Evolutionary conservation across 2,888 invertebrate genomes (phyloP), one percentile per base, ranked within the genome.

Genomic region (Drosophila longiperda): DNA sequence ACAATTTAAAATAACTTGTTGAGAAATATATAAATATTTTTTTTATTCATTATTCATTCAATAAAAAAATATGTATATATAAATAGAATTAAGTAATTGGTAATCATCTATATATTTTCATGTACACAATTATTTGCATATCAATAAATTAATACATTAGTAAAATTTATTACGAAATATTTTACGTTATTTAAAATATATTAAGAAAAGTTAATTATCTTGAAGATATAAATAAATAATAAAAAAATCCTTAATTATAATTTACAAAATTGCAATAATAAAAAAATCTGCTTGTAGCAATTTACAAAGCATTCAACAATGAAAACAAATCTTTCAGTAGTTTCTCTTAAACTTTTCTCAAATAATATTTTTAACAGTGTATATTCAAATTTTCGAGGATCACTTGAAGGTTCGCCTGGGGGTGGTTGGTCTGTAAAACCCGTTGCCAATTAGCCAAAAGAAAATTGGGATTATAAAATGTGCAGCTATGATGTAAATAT

Each of bases 381-480:
- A 3, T 8, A 17, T 15, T 26, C 23, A 5, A 1, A 17, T 4
- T 34, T 17, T 15, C 20, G 53, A 53, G 20, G 5, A 20, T 54
- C 20, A 9, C 17, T 23, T 26, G 17, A 26, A 11, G 9, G 33
- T 23, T 38, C 36, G n/a, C 11, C 40, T 36, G 34, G 20, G 58
- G 54, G 74, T 73, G 68, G 59, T 40, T 62, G 65, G 73, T 52
- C 23, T 29, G 20, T 9, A 40, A 45, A 55, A 55, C 55, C 45
- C 45, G 62, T 20, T 57, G 59, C 36, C 48, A 29, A 54, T 53
- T 38, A 33, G 32, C 15, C 38, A 45, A 49, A 55, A 48, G 42
- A 20, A 75, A 77, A 75, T 66, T 58, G 75, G 60, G 52, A 60
- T 52, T 63, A 12, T 38, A 59, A 55, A 55, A 38, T 29, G 17